Base-by-base conservation (phyloP, 1,140 invertebrate genomes). In the Sarcophaga peregrina region DNA sequence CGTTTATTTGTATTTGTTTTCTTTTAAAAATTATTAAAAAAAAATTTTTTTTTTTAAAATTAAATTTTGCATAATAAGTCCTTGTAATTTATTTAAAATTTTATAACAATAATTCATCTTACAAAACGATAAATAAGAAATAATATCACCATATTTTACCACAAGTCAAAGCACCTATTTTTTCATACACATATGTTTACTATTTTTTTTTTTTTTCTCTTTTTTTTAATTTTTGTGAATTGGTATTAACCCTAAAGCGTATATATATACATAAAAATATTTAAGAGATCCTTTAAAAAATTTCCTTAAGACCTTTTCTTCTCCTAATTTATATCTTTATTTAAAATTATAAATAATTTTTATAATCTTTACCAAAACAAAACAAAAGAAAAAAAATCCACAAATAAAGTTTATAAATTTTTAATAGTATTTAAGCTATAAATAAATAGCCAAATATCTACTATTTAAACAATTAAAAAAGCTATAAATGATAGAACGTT, bases 41-140 rank as follows among this genome's bases (percentile, higher is more conserved):
- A 13, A n/a, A 68, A 68, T n/a, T 68, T 68, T 20, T 9, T 68
- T 9, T 52, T 73, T 25, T 73, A 74, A 11, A 52, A 2, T 45
- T 25, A 76, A 46, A 46, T 47, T 76, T 76, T 76, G 25, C 13
- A 78, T 17, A 78, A 78, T 78, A 78, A 78, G 75, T 78, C 75
- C 75, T 50, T 20, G 25, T 50, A 20, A 68, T 20, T 25, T 68
- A 20, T 20, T 8, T 68, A 68, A n/a, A n/a, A n/a, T 8, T 68
- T 68, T 68, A 68, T 68, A 68, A 20, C n/a, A 20, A 68, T 68
- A 20, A 68, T 68, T 25, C 25, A 37, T 37, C 25, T 37, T 37
- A 37, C 25, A 37, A 37, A 37, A 37, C 25, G 25, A 37, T 2
- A 37, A 37, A 68, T 20, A 25, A 20, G 2, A 68, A 68, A 25